phyloP scores from a whole-genome alignment of 2,797 vertebrate genomes.

The Dryobates pubescens region DNA sequence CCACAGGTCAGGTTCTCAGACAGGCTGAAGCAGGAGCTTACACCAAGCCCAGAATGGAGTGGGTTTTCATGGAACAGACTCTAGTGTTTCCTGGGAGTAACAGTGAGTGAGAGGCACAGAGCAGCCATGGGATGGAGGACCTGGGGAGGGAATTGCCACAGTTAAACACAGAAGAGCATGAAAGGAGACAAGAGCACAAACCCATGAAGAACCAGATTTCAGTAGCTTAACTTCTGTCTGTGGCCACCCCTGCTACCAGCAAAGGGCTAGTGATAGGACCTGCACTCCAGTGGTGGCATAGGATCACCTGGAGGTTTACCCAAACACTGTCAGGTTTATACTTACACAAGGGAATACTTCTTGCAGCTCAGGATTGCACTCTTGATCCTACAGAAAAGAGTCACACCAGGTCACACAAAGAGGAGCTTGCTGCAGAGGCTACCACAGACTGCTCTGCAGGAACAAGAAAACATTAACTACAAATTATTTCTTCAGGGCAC shows the following conservation, averaged over 20 bases:
- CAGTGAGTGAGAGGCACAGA: background rate
- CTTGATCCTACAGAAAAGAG: fast-evolving
- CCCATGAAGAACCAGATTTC: background rate
- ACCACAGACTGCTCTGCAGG: fast-evolving
- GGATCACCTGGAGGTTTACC: background rate
- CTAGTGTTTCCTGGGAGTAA: background rate
- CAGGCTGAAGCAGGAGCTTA: background rate
- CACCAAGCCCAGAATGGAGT: fast-evolving
- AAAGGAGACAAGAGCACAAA: background rate
- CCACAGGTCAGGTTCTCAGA: background rate
- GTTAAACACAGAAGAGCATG: background rate
- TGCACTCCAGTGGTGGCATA: fast-evolving
- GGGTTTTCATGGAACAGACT: background rate
- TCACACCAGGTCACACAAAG: background rate
- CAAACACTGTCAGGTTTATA: background rate
- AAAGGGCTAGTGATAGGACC: background rate
- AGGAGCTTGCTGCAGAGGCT: background rate
- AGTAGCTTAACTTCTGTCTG: background rate
- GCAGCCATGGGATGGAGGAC: background rate
- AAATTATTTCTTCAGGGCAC: background rate
- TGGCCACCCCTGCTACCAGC: background rate
- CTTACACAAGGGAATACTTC: background rate
- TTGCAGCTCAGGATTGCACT: background rate
- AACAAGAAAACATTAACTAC: background rate
- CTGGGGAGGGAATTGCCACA: background rate